Evolutionary conservation across 2,797 vertebrate species (phyloP), one percentile per base, ranked within the genome.

Genomic region (Knipowitschia caucasica): DNA sequence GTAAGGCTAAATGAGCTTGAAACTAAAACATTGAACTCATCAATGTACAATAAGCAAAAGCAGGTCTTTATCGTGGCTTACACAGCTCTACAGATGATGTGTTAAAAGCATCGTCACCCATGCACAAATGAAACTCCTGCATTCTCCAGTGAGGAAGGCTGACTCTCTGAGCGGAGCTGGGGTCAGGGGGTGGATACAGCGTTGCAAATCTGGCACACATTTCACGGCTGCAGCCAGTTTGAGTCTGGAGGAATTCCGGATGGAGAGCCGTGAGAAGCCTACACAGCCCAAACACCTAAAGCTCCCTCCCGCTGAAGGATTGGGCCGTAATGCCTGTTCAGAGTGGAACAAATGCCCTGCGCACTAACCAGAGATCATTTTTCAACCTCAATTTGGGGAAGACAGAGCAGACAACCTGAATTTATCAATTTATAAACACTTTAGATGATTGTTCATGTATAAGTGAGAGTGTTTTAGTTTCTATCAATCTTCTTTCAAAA

Each of bases 121-220:
- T 39, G 14, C 56, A 36, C 52, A 59, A 46, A 64, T 38, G 35
- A 42, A 67, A 49, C 35, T 20, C 1, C 36, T 21, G 11, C 20
- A 38, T 38, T 10, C 33, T 34, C n/a, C 51, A 35, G 3, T 31
- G 45, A 54, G 50, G 10, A 36, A 51, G 46, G 53, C 62, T 69
- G n/a, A 12, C 36, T 53, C 40, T 62, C 46, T 62, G 74, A 36
- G 56, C 51, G 24, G 34, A 5, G 49, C 43, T 46, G 67, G 62
- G 72, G 69, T 80, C 73, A 71, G 62, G 73, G 71, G 68, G 68
- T 53, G 71, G 75, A 75, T 47, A 75, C 74, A 4, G 55, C 54
- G 8, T 60, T 69, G 70, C 54, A 75, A 80, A 86, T 83, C 86
- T 90, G 87, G 83, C 62, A 55, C 77, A 77, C 69, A 89, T 89